Evolutionary conservation across 2,113 vertebrate genomes (phyloP), one percentile per base, ranked within the genome.

Genomic region (Brachypodius melanocephalos): DNA sequence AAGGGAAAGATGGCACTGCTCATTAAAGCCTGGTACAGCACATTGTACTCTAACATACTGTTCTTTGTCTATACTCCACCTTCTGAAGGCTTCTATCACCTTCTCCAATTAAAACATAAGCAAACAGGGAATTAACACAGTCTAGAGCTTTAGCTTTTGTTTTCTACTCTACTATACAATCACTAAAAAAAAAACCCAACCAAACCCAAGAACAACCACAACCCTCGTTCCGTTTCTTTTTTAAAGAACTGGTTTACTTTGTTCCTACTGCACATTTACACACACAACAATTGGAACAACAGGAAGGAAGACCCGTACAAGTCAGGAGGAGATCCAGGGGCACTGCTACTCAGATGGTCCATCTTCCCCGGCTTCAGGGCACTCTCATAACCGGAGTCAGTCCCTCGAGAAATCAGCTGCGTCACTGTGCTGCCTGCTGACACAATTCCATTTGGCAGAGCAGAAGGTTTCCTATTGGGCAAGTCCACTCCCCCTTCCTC

Each of bases 271-370:
- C 42, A 40, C 20, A 43, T 92, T 85, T 85, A 85, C 40, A 94
- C 68, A 71, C 22, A 81, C 11, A 24, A 73, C 71, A 90, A 45
- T 62, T 26, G 12, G 62, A 94, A 59, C 22, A 93, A 73, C 19
- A 96, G 40, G 91, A 54, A 94, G 69, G 81, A 95, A 95, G 85
- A 96, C 46, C 21, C 99, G 66, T 98, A 99, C 99, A 97, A 89
- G 96, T 99, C 99, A 72, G 99, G 99, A 85, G 99, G 99, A 14
- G 99, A 99, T 88, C 99, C 99, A 31, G 99, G 99, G 32, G 98
- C 98, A 85, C 98, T 99, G 93, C 98, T 98, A 81, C 98, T 99
- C 87, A 98, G 98, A 55, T 98, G 98, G 25, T 99, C 99, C 93
- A 99, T 97, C 97, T 99, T 99, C 43, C 98, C 97, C 14, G 99